Conservation (phyloP, 2,888 invertebrate species). For the Fragum whitleyi region DNA sequence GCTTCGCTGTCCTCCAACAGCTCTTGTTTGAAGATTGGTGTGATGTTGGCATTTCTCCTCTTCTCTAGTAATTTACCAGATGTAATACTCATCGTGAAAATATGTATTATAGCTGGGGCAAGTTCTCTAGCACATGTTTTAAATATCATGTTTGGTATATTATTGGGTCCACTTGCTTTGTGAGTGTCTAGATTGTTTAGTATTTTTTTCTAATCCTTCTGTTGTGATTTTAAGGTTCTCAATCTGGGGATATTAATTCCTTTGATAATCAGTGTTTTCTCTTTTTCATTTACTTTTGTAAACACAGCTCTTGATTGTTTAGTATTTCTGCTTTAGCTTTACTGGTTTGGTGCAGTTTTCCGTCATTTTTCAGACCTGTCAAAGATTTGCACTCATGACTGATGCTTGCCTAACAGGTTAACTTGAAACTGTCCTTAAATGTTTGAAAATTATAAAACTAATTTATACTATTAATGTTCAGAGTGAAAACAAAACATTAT, state of each 20-base stretch:
- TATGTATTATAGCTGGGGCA: background rate
- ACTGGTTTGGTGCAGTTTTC: background rate
- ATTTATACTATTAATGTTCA: too few species aligned
- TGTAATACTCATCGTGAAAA: background rate
- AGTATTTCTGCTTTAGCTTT: constrained; percentile 16
- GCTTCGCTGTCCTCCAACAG: too few species aligned
- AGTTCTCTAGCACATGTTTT: background rate
- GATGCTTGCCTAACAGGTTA: too few species aligned
- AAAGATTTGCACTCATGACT: too few species aligned
- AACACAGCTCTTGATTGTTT: constrained; percentile 26
- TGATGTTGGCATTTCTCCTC: background rate
- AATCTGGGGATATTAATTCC: too few species aligned
- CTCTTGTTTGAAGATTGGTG: background rate
- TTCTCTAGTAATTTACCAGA: constrained; percentile 5
- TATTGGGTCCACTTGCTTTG: constrained; percentile 20
- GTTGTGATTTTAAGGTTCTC: too few species aligned
- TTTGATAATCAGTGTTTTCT: background rate
- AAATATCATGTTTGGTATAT: background rate
- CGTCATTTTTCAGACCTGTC: background rate
- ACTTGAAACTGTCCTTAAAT: too few species aligned
- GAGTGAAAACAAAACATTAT: too few species aligned
- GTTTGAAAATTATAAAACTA: too few species aligned
- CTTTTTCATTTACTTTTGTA: too few species aligned
- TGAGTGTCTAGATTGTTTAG: background rate
- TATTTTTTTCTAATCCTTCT: too few species aligned